These are phyloP conservation scores for Gadus chalcogrammus DNA, from an alignment of 2,113 vertebrate species.

Conservation along the genomic window DNA sequence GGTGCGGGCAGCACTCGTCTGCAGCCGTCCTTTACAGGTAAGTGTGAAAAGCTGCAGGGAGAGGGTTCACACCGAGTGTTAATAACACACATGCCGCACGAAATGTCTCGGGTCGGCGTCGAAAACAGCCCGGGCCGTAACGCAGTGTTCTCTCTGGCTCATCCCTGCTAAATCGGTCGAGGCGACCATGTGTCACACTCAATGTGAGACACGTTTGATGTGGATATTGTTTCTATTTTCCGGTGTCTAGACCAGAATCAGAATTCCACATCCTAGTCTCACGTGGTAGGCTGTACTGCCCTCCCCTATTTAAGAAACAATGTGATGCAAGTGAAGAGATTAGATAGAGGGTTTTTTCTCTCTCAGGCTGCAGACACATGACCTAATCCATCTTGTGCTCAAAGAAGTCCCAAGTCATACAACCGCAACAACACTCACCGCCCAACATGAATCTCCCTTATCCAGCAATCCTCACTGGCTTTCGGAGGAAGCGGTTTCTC, in stretches of 20 bases:
- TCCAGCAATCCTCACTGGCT: slow-evolving; percentile 19
- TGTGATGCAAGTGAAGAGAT: not conserved
- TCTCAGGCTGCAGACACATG: no score
- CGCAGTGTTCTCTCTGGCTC: slow-evolving; percentile 25
- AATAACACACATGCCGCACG: slow-evolving; percentile 61
- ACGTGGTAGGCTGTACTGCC: not conserved
- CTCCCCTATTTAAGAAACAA: not conserved
- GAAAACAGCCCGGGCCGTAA: slow-evolving; percentile 37
- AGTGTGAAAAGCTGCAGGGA: slow-evolving; percentile 54
- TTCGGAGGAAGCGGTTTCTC: slow-evolving; percentile 46
- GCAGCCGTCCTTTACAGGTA: slow-evolving; percentile 53
- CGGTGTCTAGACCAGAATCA: no score
- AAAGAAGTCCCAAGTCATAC: not conserved
- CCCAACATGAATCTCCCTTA: slow-evolving; percentile 20
- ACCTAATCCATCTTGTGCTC: not conserved
- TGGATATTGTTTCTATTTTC: not conserved
- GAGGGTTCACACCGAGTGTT: slow-evolving; percentile 61
- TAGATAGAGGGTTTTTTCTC: no score
- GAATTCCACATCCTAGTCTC: no score
- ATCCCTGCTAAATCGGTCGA: slow-evolving; percentile 15
- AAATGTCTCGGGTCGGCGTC: slow-evolving; percentile 56
- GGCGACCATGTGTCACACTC: not conserved
- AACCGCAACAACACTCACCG: not conserved
- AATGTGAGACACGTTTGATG: slow-evolving; percentile 6
- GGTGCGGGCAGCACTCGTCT: slow-evolving; percentile 8